Base-by-base conservation (phyloP, 2,888 invertebrate genomes). In the Machimus atricapillus region DNA sequence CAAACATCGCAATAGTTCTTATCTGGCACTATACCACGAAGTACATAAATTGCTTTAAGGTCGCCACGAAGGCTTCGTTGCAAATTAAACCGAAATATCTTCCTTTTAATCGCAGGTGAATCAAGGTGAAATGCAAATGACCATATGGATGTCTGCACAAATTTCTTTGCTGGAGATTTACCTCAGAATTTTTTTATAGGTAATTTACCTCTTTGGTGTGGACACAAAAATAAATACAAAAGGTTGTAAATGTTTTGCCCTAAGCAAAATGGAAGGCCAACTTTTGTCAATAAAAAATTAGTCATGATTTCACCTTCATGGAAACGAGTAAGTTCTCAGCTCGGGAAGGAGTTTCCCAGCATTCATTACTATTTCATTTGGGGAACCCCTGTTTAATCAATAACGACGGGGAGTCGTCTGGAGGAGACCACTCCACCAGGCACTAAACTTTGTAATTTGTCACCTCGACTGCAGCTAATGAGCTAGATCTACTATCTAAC, bases 351-450 rank as follows among this genome's bases (percentile, higher is more conserved):
- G 6, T 52, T 34, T 37, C 40, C 82, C 34, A 23, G 16, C 19
- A 37, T 66, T 58, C 66, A 83, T 46, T 34, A 31, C n/a, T 23
- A 66, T 40, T 66, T 31, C 66, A 40, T 66, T 83, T 37, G 66
- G 66, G 37, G 16, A 52, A 0, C 66, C 37, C 37, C 23, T 83
- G 82, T 83, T 83, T 40, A 83, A 83, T 83, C 82, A 83, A 83
- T 83, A 83, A 37, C 56, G 23, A 77, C 66, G 23, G 23, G 40
- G 19, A 37, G 37, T 12, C 14, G n/a, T 4, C n/a, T 34, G 76
- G 8, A 27, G 58, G 34, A 27, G 31, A 27, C 14, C 34, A 52
- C 56, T 81, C 34, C 19, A 79, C 40, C 23, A 43, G 58, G 46
- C 23, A 73, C 85, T 34, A 85, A 73, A 85, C 23, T 73, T 85